These are phyloP conservation scores for Scaptomyza flava DNA, from an alignment of 2,888 invertebrate genomes.

Conservation along the genomic window DNA sequence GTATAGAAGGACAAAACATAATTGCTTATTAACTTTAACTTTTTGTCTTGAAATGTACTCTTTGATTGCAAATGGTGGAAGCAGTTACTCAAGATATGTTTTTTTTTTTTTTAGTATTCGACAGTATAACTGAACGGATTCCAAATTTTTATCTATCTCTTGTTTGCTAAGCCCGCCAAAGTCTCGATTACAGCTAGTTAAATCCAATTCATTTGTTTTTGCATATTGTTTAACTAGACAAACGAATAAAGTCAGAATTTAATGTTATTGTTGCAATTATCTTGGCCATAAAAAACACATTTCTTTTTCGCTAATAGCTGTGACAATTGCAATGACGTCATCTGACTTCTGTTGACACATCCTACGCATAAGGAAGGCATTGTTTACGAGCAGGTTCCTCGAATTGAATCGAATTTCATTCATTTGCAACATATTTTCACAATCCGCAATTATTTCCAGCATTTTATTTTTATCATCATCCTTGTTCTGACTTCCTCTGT, in stretches of 20 bases:
- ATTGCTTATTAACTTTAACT: no score
- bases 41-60: no score
- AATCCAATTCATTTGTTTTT: neutral
- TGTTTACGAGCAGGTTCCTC: constrained; percentile 17
- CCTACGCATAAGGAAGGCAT: neutral
- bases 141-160: no score
- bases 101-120: no score
- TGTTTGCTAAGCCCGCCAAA: no score
- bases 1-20: neutral
- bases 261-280: neutral
- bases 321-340: neutral
- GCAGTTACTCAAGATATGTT: no score
- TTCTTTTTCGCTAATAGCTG: neutral
- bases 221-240: no score
- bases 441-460: constrained; percentile 67
- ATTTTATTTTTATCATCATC: constrained; percentile 60
- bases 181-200: neutral
- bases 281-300: neutral
- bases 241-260: neutral
- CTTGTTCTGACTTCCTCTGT: neutral
- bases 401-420: constrained; percentile 20
- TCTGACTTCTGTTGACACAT: neutral
- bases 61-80: no score
- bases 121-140: no score
- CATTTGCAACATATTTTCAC: constrained; percentile 50